Base-by-base conservation (phyloP, 2,888 invertebrate species). In the Erannis defoliaria region DNA sequence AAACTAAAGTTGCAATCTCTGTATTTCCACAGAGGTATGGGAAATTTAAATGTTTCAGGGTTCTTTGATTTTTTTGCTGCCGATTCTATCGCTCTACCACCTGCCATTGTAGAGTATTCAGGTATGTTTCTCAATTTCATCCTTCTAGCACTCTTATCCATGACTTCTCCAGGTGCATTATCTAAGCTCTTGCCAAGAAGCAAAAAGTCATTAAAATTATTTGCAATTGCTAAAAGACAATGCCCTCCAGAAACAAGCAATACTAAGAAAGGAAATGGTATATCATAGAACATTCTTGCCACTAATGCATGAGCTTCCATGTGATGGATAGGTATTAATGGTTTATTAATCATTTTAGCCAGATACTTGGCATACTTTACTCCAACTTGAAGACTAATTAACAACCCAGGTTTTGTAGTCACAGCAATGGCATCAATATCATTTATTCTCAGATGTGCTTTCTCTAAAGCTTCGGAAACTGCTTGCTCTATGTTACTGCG, bases 241-340 rank as follows among this genome's bases (percentile, higher is more conserved):
- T 99, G 98, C 0, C 99, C 99, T 43, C 99, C 99, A 75, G 99
- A 99, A 71, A 98, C 95, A 21, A 99, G 92, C 21, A 99, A 91
- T 42, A 97, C 97, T 61, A 99, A 88, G 87, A 96, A 99, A 21
- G 99, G 99, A 92, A 97, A 99, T 58, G 95, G 90, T 50, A 98
- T 89, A 70, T 94, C 78, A 73, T 95, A 71, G 68, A 82, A 91
- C 95, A 99, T 96, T 81, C 99, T 94, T 19, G 95, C 96, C 14
- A 97, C 97, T 59, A 99, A 90, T 4, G 99, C 98, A 93, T 99
- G 99, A 1, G 99, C 99, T 93, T 99, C 97, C 99, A 99, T 99
- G 77, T 99, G 99, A 93, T 99, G 99, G 62, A 99, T 96, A 0
- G 99, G 98, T 81, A 99, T 97, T 67, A 99, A 90, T 0, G 98